Conservation (phyloP, 2,113 vertebrate species). For the Megaptera novaeangliae region DNA sequence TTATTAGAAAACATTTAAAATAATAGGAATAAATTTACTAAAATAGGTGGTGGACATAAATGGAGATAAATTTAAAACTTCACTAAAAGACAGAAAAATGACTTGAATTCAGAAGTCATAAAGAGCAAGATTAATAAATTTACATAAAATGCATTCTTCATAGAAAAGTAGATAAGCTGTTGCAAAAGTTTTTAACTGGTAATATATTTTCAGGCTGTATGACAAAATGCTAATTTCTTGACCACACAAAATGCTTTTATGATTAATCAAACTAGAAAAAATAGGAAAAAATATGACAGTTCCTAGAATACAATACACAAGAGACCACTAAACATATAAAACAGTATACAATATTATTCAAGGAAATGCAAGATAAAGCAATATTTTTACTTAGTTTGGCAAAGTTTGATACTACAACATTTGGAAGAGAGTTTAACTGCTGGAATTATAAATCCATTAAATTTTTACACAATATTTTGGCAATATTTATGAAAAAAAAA, state of each 20-base stretch:
- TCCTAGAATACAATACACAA: background rate
- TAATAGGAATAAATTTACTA: background rate
- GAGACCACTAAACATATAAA: background rate
- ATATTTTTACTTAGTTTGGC: background rate
- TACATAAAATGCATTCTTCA: background rate
- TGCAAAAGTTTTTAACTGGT: background rate
- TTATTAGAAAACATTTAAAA: background rate
- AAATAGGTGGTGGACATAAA: background rate
- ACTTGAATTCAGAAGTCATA: background rate
- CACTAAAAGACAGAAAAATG: background rate
- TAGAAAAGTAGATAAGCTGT: background rate
- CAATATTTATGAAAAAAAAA: background rate
- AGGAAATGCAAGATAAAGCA: background rate
- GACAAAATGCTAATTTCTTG: background rate
- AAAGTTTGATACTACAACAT: background rate
- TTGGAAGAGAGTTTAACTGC: background rate
- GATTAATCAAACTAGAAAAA: background rate
- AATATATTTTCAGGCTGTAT: background rate
- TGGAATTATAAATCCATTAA: background rate
- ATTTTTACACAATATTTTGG: background rate
- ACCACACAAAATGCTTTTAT: background rate
- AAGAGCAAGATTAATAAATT: background rate
- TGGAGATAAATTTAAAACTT: background rate
- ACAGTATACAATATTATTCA: background rate
- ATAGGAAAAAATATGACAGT: background rate